These are phyloP conservation scores for Periplaneta americana DNA, from an alignment of 1,140 invertebrate genomes.

Conservation along the genomic window DNA sequence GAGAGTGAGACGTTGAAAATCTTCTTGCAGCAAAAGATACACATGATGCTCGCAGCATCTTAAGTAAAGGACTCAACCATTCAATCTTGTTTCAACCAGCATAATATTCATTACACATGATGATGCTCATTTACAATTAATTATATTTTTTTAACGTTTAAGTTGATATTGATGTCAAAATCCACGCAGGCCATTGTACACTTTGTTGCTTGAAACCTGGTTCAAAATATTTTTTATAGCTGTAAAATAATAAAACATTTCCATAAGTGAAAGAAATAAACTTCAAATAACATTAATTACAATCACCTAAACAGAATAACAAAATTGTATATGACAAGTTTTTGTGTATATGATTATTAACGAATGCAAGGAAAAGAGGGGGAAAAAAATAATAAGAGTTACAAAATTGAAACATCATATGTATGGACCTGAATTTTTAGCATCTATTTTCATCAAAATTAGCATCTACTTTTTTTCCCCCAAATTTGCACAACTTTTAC, in stretches of 20 bases:
- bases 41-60: not conserved
- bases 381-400: no score
- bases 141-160: not conserved
- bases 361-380: no score
- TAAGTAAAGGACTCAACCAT: not conserved
- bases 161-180: conserved; percentile 25
- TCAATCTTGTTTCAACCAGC: not conserved
- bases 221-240: conserved; percentile 61
- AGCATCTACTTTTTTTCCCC: no score
- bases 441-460: no score
- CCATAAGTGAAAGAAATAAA: no score
- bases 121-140: not conserved
- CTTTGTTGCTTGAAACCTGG: conserved; percentile 59
- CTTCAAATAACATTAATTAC: no score
- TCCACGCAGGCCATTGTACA: conserved; percentile 68
- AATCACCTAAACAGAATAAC: no score
- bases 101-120: not conserved
- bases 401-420: no score
- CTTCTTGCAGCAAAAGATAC: not conserved
- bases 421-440: no score
- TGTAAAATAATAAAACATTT: conserved; percentile 44
- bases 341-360: no score
- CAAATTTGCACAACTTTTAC: no score
- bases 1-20: not conserved
- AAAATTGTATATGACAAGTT: no score